A percentile compares a stretch with the other conserved stretches of the same genome.
Conservation (phyloP, 2,113 vertebrate species). For the Scartelaos histophorus region DNA sequence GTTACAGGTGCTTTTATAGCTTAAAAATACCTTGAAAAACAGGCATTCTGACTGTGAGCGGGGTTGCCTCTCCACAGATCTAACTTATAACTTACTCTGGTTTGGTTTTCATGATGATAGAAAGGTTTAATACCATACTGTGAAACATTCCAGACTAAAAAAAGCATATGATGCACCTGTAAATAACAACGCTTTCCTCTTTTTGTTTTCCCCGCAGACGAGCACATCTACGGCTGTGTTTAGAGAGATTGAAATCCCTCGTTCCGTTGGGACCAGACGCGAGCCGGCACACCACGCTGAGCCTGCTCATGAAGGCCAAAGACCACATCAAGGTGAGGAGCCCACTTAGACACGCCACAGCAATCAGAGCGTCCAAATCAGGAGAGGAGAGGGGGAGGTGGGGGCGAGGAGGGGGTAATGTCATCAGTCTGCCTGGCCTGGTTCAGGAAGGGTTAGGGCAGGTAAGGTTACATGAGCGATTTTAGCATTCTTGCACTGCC, state of each 20-base stretch:
- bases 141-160: no score
- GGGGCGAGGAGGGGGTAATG: not conserved
- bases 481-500: no score
- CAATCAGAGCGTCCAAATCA: slow-evolving; percentile 5
- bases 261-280: slow-evolving; percentile 88
- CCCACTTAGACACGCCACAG: not conserved
- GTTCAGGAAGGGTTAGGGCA: not conserved
- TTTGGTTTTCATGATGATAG: no score
- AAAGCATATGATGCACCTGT: no score
- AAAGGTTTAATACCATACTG: no score
- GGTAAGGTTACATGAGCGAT: no score
- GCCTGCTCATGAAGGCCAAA: slow-evolving; percentile 91
- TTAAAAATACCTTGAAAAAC: no score
- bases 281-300: slow-evolving; percentile 90
- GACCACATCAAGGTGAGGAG: slow-evolving; percentile 89
- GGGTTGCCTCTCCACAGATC: no score
- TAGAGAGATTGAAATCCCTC: slow-evolving; percentile 92
- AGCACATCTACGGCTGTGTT: slow-evolving; percentile 89
- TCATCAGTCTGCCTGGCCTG: not conserved
- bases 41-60: no score
- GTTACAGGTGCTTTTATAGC: no score
- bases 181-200: not conserved
- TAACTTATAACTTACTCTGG: no score
- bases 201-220: slow-evolving; percentile 74
- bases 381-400: slow-evolving; percentile 15